Percentiles rank a stretch among this genome's conserved stretches.
phyloP scores from a whole-genome alignment of 2,888 invertebrate species.

The Hipparchia sbordonii region DNA sequence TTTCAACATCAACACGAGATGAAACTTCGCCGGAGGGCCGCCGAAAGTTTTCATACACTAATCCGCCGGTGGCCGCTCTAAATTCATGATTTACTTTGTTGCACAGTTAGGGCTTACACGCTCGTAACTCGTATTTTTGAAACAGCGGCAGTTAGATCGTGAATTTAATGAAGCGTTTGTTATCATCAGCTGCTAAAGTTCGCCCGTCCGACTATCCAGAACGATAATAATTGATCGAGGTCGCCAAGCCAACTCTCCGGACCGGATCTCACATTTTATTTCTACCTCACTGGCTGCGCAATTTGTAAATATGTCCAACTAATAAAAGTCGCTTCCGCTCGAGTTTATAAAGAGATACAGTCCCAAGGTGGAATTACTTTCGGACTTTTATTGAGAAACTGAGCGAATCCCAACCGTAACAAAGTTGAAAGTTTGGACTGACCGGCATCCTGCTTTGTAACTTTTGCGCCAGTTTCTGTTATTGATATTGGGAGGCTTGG shows the following conservation, averaged over 20 bases:
- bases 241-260: conserved; percentile 15
- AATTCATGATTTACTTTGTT: conserved; percentile 78
- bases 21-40: conserved; percentile 64
- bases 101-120: conserved; percentile 66
- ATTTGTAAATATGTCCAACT: conserved; percentile 51
- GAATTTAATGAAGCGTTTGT: conserved; percentile 67
- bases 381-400: conserved; percentile 74
- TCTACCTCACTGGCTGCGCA: conserved; percentile 38
- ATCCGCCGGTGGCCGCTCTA: conserved; percentile 71
- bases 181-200: conserved; percentile 67
- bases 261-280: conserved; percentile 39
- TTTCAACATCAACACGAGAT: conserved; percentile 36
- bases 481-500: conserved; percentile 64
- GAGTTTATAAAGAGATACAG: conserved; percentile 66
- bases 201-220: conserved; percentile 35
- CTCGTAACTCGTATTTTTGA: conserved; percentile 68
- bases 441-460: conserved; percentile 56
- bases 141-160: conserved; percentile 64
- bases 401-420: conserved; percentile 55
- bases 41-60: conserved; percentile 71
- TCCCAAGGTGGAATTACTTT: conserved; percentile 70
- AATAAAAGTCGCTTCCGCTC: conserved; percentile 54
- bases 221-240: conserved; percentile 41
- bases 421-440: conserved; percentile 71
- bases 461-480: conserved; percentile 63